phyloP scores from a whole-genome alignment of 2,888 invertebrate genomes.

The Tridacna gigas region DNA sequence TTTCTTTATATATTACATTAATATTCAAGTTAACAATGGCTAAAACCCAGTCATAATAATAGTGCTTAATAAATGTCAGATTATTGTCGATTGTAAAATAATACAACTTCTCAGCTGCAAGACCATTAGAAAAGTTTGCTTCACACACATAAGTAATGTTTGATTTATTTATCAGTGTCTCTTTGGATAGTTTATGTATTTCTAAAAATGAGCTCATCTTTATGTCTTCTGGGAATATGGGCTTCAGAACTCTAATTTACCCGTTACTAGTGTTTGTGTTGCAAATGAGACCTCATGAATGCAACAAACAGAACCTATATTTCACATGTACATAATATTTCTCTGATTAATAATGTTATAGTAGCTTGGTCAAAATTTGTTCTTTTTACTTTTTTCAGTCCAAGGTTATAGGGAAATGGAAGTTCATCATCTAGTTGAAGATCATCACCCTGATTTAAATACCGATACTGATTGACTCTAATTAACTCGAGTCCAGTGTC shows the following conservation, averaged over 20 bases:
- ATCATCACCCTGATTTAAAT: background rate
- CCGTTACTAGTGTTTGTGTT: constrained; percentile 22
- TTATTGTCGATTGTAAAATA: constrained; percentile 26
- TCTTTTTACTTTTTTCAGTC: constrained; percentile 25
- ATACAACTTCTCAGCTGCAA: constrained; percentile 37
- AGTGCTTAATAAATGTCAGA: constrained; percentile 16
- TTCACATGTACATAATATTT: constrained; percentile 17
- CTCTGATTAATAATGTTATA: constrained; percentile 23
- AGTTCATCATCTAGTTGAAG: constrained; percentile 17
- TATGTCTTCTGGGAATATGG: constrained; percentile 4
- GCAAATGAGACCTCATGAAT: background rate
- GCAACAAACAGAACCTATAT: constrained; percentile 13
- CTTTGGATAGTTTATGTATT: constrained; percentile 22
- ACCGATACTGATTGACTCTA: background rate
- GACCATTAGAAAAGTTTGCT: constrained; percentile 27
- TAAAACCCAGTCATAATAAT: constrained; percentile 29
- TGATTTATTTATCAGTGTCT: constrained; percentile 28
- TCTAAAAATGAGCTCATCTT: constrained; percentile 38
- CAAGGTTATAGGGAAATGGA: background rate
- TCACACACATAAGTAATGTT: constrained; percentile 25
- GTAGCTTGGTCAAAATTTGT: constrained; percentile 15
- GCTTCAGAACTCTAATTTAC: constrained; percentile 15
- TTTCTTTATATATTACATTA: constrained; percentile 25
- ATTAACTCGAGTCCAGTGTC: background rate
- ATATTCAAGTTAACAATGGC: constrained; percentile 22